Evolutionary conservation across 2,113 vertebrate genomes (phyloP).

Genomic region (Hyperopisus bebe): DNA sequence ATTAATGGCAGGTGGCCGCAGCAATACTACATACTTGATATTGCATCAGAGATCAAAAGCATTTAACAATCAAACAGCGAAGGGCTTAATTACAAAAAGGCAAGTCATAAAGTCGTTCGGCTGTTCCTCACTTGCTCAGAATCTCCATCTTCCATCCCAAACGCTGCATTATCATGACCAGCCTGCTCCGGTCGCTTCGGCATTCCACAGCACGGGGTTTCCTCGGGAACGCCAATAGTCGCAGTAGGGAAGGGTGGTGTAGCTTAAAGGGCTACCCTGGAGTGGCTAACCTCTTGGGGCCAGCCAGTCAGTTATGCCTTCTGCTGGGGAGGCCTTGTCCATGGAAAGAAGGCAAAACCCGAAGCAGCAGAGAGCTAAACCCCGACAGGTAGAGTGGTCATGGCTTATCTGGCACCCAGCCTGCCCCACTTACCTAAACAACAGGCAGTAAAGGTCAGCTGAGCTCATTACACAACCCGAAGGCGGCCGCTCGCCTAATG

Average conservation of each 20-base stretch:
- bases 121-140: conserved; percentile 27
- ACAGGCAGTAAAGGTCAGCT: conserved; percentile 1
- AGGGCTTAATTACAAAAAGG: neutral
- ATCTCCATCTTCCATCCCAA: conserved; percentile 33
- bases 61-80: neutral
- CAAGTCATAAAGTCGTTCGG: neutral
- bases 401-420: conserved; percentile 21
- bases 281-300: neutral
- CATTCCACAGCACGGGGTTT: conserved; percentile 17
- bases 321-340: neutral
- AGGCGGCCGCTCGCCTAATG: conserved; percentile 9
- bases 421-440: neutral
- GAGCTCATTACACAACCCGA: conserved; percentile 24
- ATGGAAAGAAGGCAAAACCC: neutral
- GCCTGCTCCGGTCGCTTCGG: conserved; percentile 7
- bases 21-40: neutral
- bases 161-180: conserved; percentile 20
- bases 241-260: neutral
- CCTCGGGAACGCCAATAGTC: neutral
- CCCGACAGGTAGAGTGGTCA: neutral
- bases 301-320: neutral
- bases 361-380: neutral
- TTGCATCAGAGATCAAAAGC: neutral
- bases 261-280: neutral
- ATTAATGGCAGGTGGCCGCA: neutral